phyloP scores from a whole-genome alignment of 2,888 invertebrate species.

The Pherbina coryleti region DNA sequence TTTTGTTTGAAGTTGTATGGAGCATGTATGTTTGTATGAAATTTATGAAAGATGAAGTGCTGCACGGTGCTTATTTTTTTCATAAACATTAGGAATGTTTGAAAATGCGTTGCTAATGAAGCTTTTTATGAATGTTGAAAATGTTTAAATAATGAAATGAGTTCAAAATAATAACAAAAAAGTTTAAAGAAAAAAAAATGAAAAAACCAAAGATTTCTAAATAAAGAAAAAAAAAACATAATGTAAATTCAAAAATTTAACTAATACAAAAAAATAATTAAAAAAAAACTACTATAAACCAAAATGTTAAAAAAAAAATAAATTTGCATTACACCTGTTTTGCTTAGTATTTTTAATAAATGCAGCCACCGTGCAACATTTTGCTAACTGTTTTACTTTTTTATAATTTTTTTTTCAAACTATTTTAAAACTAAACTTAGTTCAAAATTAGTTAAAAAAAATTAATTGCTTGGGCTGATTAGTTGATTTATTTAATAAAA shows the following conservation, averaged over 20 bases:
- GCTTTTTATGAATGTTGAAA: neutral
- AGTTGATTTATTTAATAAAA: slow-evolving; percentile 22
- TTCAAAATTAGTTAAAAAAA: neutral
- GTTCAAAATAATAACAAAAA: slow-evolving; percentile 43
- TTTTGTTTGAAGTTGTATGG: neutral
- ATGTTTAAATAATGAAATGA: neutral
- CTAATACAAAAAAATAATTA: slow-evolving; percentile 39
- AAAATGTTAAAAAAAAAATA: slow-evolving; percentile 47
- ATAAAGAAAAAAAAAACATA: slow-evolving; percentile 23
- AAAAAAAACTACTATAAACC: slow-evolving; percentile 42
- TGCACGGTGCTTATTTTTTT: slow-evolving; percentile 7
- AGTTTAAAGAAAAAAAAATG: slow-evolving; percentile 46
- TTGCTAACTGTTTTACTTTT: slow-evolving; percentile 11
- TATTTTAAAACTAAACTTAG: too few relatives aligned
- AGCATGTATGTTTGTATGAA: neutral
- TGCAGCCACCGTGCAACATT: slow-evolving; percentile 67
- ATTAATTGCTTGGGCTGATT: slow-evolving; percentile 17
- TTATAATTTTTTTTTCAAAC: neutral
- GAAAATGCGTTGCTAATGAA: neutral
- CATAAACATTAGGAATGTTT: neutral
- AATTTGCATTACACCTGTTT: slow-evolving; percentile 36
- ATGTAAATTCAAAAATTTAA: slow-evolving; percentile 41
- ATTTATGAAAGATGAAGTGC: slow-evolving; percentile 2
- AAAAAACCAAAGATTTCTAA: slow-evolving; percentile 44
- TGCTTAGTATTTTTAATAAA: slow-evolving; percentile 37